These are phyloP conservation scores for Oscheius sp. DNA, from an alignment of 2,888 invertebrate species.

Conservation along the genomic window DNA sequence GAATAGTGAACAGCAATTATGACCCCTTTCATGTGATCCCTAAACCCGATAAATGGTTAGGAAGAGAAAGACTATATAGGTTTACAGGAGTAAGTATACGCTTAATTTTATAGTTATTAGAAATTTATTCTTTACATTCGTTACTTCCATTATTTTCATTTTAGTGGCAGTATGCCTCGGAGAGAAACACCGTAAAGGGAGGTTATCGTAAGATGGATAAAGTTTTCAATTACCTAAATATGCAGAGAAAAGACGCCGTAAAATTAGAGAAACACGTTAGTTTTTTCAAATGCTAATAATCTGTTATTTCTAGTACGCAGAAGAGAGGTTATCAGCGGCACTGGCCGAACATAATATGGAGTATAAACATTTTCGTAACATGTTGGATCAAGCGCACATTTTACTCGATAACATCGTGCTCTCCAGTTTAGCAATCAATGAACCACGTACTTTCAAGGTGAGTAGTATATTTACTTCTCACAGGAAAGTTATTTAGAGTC, in stretches of 20 bases:
- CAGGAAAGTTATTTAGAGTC: conserved; percentile 48
- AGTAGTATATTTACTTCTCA: not conserved
- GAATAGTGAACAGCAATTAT: conserved; percentile 68
- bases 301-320: conserved; percentile 59
- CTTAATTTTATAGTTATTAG: no score
- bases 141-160: conserved; percentile 16
- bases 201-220: conserved; percentile 66
- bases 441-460: conserved; percentile 70
- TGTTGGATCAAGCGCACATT: conserved; percentile 67
- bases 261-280: conserved; percentile 63
- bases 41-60: conserved; percentile 68
- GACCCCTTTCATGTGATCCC: conserved; percentile 68
- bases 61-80: conserved; percentile 63
- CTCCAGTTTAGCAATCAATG: conserved; percentile 71
- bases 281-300: conserved; percentile 2
- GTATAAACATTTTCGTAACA: conserved; percentile 63
- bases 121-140: conserved; percentile 1
- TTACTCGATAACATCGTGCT: conserved; percentile 66
- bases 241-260: conserved; percentile 66
- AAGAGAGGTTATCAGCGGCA: conserved; percentile 65
- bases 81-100: conserved; percentile 68
- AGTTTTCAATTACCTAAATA: conserved; percentile 66
- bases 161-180: conserved; percentile 72
- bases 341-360: conserved; percentile 67
- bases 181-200: conserved; percentile 61